Evolutionary conservation across 2,888 invertebrate species (phyloP).

Genomic region (Sphaerophoria rueppellii): DNA sequence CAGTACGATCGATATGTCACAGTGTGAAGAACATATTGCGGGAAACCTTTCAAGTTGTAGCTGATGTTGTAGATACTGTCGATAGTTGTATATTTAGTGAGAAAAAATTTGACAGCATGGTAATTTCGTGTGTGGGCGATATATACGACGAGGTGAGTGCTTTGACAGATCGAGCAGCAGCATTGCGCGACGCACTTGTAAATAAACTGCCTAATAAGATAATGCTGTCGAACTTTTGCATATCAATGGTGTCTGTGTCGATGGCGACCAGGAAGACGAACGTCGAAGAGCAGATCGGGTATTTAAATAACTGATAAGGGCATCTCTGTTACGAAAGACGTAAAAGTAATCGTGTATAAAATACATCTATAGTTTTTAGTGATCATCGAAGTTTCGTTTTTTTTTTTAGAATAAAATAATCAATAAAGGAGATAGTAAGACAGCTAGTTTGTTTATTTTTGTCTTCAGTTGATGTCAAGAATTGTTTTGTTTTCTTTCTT

Average conservation of each 20-base stretch:
- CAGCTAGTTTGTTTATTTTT: too few relatives aligned
- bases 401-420: too few relatives aligned
- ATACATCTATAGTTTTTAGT: background rate
- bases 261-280: conserved; percentile 74
- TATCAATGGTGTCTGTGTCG: conserved; percentile 76
- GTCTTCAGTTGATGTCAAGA: too few relatives aligned
- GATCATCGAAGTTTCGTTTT: too few relatives aligned
- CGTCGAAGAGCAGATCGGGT: conserved; percentile 70
- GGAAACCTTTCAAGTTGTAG: conserved; percentile 75
- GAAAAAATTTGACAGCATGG: conserved; percentile 73
- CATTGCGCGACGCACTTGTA: conserved; percentile 74
- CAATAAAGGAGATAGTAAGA: too few relatives aligned
- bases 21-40: conserved; percentile 75
- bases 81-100: conserved; percentile 76
- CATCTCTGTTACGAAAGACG: background rate
- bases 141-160: conserved; percentile 75
- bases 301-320: conserved; percentile 60
- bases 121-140: conserved; percentile 75
- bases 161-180: conserved; percentile 74
- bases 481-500: too few relatives aligned
- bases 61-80: conserved; percentile 76
- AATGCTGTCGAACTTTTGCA: conserved; percentile 77
- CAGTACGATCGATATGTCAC: conserved; percentile 76
- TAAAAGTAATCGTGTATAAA: background rate
- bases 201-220: conserved; percentile 76